These are phyloP conservation scores for Megamerina dolium DNA, from an alignment of 2,888 invertebrate genomes.

Conservation along the genomic window DNA sequence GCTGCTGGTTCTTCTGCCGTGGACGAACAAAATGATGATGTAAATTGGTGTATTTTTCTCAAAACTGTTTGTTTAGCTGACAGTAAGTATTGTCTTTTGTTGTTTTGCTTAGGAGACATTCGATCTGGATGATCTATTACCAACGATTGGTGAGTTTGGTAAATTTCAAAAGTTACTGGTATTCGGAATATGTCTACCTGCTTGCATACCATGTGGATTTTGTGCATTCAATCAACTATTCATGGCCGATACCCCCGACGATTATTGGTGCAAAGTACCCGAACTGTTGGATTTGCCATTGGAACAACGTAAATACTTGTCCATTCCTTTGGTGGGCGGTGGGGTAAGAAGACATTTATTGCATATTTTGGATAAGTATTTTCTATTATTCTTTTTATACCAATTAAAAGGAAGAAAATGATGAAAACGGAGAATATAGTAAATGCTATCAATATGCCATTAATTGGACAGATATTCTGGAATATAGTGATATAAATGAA, in stretches of 20 bases:
- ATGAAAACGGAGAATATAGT: slow-evolving; percentile 54
- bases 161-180: slow-evolving; percentile 78
- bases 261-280: slow-evolving; percentile 78
- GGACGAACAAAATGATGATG: not conserved
- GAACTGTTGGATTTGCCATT: slow-evolving; percentile 56
- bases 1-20: too few relatives aligned
- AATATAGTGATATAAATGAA: slow-evolving; percentile 35
- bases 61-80: not conserved
- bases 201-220: slow-evolving; percentile 85
- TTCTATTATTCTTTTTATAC: too few relatives aligned
- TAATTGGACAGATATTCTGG: slow-evolving; percentile 61
- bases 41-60: not conserved
- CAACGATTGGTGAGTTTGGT: slow-evolving; percentile 84
- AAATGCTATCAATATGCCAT: slow-evolving; percentile 68
- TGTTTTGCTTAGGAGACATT: slow-evolving; percentile 48
- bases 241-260: slow-evolving; percentile 81
- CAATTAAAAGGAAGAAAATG: not conserved
- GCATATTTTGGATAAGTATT: not conserved
- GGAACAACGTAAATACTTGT: slow-evolving; percentile 57
- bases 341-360: slow-evolving; percentile 44
- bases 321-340: slow-evolving; percentile 60
- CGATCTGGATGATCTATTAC: slow-evolving; percentile 79
- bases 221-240: slow-evolving; percentile 91
- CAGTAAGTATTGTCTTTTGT: not conserved
- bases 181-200: slow-evolving; percentile 81